Evolutionary conservation across 1,140 invertebrate genomes (phyloP).

Genomic region (Idris sp.): DNA sequence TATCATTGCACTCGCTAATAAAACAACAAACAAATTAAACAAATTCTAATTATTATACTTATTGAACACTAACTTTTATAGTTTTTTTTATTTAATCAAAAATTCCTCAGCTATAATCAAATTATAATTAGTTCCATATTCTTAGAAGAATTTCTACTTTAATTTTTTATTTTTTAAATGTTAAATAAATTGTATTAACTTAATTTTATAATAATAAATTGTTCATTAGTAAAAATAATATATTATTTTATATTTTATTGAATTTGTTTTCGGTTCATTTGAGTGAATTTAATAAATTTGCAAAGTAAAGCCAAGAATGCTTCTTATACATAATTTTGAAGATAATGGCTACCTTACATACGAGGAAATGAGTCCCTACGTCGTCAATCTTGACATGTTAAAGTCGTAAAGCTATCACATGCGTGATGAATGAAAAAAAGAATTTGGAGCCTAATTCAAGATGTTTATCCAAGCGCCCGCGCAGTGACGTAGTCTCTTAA

Average conservation of each 20-base stretch:
- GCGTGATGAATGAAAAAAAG: conserved; percentile 66
- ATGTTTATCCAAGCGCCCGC: conserved; percentile 67
- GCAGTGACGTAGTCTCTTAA: conserved; percentile 66
- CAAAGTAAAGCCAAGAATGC: conserved; percentile 23
- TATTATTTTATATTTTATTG: not conserved
- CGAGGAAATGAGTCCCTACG: conserved; percentile 55
- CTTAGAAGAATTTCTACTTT: too few relatives aligned
- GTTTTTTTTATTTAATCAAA: too few relatives aligned
- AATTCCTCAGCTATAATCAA: too few relatives aligned
- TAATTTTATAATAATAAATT: too few relatives aligned
- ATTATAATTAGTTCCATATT: too few relatives aligned
- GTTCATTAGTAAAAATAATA: too few relatives aligned
- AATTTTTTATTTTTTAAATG: too few relatives aligned
- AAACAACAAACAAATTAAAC: too few relatives aligned
- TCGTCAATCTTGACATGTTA: conserved; percentile 61
- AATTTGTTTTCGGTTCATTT: not conserved
- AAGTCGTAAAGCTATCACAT: conserved; percentile 63
- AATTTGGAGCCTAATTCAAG: conserved; percentile 66
- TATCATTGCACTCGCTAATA: too few relatives aligned
- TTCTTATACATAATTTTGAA: conserved; percentile 42
- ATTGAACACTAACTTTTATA: too few relatives aligned
- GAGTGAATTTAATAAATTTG: conserved; percentile 20
- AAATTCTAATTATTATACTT: too few relatives aligned
- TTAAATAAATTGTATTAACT: too few relatives aligned
- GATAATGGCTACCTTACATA: conserved; percentile 43